Evolutionary conservation across 2,888 invertebrate species (phyloP).

Genomic region (Drosophila pullipes): DNA sequence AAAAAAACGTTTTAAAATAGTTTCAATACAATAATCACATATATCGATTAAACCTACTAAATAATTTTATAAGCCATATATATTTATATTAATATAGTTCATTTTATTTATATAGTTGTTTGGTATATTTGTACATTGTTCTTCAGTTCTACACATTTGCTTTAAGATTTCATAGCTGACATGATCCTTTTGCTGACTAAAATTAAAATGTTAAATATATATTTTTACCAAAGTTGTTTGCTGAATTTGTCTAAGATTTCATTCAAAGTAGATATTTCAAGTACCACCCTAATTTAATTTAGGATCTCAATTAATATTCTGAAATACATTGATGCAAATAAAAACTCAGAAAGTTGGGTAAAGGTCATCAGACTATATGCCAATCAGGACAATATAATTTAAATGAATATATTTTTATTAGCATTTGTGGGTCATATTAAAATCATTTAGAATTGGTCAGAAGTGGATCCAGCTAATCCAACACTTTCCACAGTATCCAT

Average conservation of each 20-base stretch:
- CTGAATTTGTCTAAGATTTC: not conserved
- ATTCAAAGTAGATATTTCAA: not conserved
- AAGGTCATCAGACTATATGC: not conserved
- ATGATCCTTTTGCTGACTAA: not conserved
- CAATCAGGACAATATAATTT: not conserved
- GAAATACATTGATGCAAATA: not conserved
- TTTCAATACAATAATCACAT: not conserved
- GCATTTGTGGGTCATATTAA: not conserved
- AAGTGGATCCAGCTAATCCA: not conserved
- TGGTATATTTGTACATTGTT: not conserved
- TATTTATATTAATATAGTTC: not conserved
- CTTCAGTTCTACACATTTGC: not conserved
- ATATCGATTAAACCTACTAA: too few species aligned
- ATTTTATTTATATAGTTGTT: not conserved
- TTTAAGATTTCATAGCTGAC: not conserved
- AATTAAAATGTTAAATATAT: not conserved
- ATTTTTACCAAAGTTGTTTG: not conserved
- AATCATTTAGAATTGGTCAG: not conserved
- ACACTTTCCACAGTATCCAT: not conserved
- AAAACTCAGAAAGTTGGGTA: not conserved
- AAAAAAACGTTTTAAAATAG: not conserved
- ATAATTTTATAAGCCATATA: not conserved
- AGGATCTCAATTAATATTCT: not conserved
- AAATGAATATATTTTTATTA: not conserved
- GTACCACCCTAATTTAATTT: not conserved